Percentiles rank a stretch among this genome's conserved stretches.
These are phyloP conservation scores for Dromas ardeola DNA, from an alignment of 2,113 vertebrate species.

Conservation along the genomic window DNA sequence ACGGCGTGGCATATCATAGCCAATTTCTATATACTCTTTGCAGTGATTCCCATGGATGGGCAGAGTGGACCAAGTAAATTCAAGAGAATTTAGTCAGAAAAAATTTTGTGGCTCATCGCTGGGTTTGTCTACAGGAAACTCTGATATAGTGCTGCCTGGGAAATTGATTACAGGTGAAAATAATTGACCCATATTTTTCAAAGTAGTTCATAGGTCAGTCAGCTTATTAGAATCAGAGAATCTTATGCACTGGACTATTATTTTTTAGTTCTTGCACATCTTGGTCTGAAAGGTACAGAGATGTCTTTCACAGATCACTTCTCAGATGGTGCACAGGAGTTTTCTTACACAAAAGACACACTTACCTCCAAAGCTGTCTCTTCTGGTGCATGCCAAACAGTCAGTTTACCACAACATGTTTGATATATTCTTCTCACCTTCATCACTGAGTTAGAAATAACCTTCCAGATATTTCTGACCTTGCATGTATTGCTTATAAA, in stretches of 20 bases:
- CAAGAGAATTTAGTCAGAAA: not conserved
- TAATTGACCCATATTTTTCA: not conserved
- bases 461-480: not conserved
- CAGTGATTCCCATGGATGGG: not conserved
- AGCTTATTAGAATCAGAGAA: not conserved
- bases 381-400: not conserved
- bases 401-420: not conserved
- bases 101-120: not conserved
- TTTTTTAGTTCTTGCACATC: not conserved
- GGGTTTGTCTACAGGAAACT: not conserved
- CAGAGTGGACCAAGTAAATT: not conserved
- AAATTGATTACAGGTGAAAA: not conserved
- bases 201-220: not conserved
- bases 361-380: not conserved
- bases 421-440: not conserved
- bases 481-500: not conserved
- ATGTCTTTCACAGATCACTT: not conserved
- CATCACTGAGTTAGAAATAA: not conserved
- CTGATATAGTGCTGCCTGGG: not conserved
- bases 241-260: not conserved
- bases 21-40: not conserved
- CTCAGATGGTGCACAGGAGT: not conserved
- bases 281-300: not conserved
- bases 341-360: not conserved
- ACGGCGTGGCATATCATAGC: not conserved